Percentiles rank a stretch among this genome's conserved stretches.
phyloP scores from a whole-genome alignment of 1,140 invertebrate genomes.

The Brachionus manjavacas region DNA sequence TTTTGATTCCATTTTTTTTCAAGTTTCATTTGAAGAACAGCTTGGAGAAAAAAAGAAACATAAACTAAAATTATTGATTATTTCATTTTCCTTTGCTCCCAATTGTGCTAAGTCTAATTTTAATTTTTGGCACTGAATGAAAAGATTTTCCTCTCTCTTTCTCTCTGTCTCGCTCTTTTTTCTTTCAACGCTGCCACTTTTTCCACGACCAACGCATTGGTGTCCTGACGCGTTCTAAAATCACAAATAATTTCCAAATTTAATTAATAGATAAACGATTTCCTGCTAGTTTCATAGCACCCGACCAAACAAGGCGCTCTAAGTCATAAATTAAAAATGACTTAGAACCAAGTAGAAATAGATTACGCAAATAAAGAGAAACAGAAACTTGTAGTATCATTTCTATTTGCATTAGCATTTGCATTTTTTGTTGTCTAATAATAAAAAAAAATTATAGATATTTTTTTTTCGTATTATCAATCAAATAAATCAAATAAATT shows the following conservation, averaged over 20 bases:
- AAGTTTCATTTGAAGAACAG: conserved; percentile 1
- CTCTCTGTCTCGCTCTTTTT: background rate
- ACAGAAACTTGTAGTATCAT: background rate
- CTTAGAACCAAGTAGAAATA: background rate
- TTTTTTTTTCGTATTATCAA: background rate
- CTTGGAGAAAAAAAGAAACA: background rate
- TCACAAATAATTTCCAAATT: background rate
- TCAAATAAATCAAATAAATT: conserved; percentile 29
- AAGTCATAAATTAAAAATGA: background rate
- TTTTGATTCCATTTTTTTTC: background rate
- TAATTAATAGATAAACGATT: conserved; percentile 30
- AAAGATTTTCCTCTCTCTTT: conserved; percentile 13
- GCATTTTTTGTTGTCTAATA: conserved; percentile 8
- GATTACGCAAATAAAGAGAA: background rate
- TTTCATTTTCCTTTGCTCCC: background rate
- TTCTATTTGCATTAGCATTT: background rate
- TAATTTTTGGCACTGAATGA: conserved; percentile 6
- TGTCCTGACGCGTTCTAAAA: background rate
- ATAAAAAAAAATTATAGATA: conserved; percentile 18
- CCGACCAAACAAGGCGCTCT: background rate
- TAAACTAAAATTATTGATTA: conserved; percentile 38
- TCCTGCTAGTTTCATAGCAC: background rate
- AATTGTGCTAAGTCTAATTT: background rate
- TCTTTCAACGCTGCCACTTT: background rate
- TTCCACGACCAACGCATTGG: background rate